Evolutionary conservation across 2,797 vertebrate genomes (phyloP), one percentile per base, ranked within the genome.

Genomic region (Crenuchus spilurus): DNA sequence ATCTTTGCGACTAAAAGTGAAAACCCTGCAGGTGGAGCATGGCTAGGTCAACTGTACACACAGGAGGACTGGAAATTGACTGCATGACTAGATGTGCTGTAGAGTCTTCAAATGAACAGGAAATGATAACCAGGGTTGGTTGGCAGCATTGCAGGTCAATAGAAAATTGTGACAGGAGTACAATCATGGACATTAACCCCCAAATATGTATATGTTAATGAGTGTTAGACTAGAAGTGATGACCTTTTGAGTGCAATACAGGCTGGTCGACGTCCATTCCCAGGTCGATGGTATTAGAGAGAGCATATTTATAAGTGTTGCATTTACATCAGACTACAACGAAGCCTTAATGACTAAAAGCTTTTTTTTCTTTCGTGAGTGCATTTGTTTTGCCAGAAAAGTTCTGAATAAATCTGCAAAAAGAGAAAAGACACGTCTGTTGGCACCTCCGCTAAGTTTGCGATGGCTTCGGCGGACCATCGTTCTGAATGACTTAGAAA

Each of bases 261-360:
- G 73, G 46, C 55, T 67, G 14, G 28, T 10, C n/a, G 33, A 33
- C 28, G 28, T 76, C 78, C 77, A 71, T 48, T 55, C 42, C 75
- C 74, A 77, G 61, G 60, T 70, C 83, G 80, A 87, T 86, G 74
- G 79, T 85, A 83, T 81, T 72, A 84, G 80, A 76, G 80, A 76
- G 74, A 85, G 85, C 77, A 85, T 88, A 84, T 85, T 82, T 83
- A 83, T 74, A 82, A n/a, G 72, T 85, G 80, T 84, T 80, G 78
- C 84, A 83, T 87, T 87, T 83, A 88, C 83, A 87, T 81, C 83
- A 79, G 39, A 81, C 86, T 71, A 82, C 82, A 80, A 78, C 80
- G 80, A 84, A 85, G 81, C 83, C n/a, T 83, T 76, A 86, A 87
- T 82, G 55, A 85, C 66, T 81, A 86, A 85, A 88, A 89, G 82